Evolutionary conservation across 1,140 invertebrate genomes (phyloP), one percentile per base, ranked within the genome.

Genomic region (Ruditapes philippinarum): DNA sequence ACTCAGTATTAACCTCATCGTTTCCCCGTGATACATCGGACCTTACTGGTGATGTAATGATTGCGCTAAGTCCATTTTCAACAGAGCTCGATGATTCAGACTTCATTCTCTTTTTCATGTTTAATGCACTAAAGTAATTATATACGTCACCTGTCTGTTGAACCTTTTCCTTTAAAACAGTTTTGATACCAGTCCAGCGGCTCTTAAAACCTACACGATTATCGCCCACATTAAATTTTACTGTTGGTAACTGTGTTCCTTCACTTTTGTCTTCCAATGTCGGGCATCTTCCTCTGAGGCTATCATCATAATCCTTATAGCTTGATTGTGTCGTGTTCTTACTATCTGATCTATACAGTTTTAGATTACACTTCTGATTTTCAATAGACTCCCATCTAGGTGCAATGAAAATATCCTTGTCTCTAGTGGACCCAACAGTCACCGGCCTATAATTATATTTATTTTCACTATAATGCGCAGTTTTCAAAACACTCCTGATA

Each of bases 381-480:
- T 70, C 65, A 11, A 70, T 40, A 1, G 65, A 70, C 14, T 36
- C 0, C 33, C 36, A 38, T 19, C 33, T 70, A 4, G 65, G 65
- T 12, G 38, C 33, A 9, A 40, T 19, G n/a, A 65, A 1, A 14
- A 4, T 70, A 12, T 70, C 5, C 3, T 19, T 70, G 0, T 70
- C 65, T 70, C 65, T 70, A 22, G 33, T 70, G 22, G 28, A 65
- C 51, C n/a, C 65, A 42, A 68, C 40, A 33, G 57, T 84, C 36
- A 19, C 38, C 7, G 42, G 25, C n/a, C 79, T 36, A 45, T 45
- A 45, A 7, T 45, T 5, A 45, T 45, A 7, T 11, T 49, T 51
- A 1, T 49, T 5, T 4, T 31, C 51, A 33, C 36, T 25, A 17
- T 33, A 17, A 36, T 81, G 0, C 25, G 22, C n/a, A 14, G 14